Percentiles rank a stretch among this genome's conserved stretches.
Evolutionary conservation across 2,113 vertebrate genomes (phyloP).

Genomic region (Neofelis nebulosa): DNA sequence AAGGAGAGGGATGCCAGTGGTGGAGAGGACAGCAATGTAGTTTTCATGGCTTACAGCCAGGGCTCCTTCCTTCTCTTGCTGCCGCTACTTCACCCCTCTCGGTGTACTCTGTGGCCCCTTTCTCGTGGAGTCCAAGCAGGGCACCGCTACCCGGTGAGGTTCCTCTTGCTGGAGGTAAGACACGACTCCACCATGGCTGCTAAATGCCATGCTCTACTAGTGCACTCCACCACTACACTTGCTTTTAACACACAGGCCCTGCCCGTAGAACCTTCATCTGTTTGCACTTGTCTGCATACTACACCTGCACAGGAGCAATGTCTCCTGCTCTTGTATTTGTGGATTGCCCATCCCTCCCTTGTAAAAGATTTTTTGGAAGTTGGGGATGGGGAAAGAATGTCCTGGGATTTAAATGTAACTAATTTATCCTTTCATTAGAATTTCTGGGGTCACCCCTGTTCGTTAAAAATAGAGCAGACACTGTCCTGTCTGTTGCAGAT

Average conservation of each 20-base stretch:
- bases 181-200: neutral
- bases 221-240: neutral
- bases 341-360: neutral
- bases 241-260: neutral
- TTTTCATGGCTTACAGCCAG: fast-evolving
- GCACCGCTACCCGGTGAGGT: neutral
- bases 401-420: neutral
- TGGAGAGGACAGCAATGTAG: neutral
- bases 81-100: neutral
- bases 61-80: neutral
- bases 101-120: neutral
- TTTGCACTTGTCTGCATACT: fast-evolving
- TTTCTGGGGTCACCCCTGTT: neutral
- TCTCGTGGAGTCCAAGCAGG: neutral
- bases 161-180: neutral
- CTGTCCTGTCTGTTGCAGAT: neutral
- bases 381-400: neutral
- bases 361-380: neutral
- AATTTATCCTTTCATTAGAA: neutral
- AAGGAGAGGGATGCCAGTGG: neutral
- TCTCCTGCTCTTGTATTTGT: neutral
- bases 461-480: neutral
- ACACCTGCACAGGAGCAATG: neutral
- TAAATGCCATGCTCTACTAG: neutral
- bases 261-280: neutral